phyloP scores from a whole-genome alignment of 2,797 vertebrate genomes.

The Lithobates pipiens region DNA sequence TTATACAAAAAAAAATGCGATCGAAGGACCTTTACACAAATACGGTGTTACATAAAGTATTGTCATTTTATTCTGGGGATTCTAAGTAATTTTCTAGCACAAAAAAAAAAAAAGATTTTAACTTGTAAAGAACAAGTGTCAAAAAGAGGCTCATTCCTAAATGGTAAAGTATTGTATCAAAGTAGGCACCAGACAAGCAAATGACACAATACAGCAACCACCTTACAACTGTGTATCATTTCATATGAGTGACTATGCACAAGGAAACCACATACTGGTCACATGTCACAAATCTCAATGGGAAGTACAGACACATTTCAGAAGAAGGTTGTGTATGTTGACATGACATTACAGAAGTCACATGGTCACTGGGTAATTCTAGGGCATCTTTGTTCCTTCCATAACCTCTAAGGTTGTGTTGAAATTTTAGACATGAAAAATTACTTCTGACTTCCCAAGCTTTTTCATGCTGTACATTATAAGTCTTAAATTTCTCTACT shows the following conservation, averaged over 20 bases:
- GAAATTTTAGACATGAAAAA: background rate
- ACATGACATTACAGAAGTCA: background rate
- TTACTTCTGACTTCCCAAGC: no score
- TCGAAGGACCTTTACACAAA: no score
- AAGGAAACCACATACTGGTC: slow-evolving; percentile 4
- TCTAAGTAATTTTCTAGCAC: no score
- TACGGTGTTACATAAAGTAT: no score
- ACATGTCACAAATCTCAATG: slow-evolving; percentile 2
- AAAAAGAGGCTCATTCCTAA: no score
- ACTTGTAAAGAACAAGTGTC: no score
- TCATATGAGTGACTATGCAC: background rate
- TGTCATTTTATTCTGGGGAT: no score
- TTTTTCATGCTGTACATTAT: no score
- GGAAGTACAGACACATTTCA: background rate
- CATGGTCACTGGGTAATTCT: background rate
- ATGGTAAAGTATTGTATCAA: background rate
- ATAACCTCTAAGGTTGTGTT: background rate
- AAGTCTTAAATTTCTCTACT: no score
- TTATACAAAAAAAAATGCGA: no score
- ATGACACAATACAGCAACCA: background rate
- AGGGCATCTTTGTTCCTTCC: background rate
- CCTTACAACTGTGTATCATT: no score
- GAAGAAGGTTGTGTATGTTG: background rate
- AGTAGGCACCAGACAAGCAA: background rate
- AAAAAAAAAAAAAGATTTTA: no score